These are phyloP conservation scores for Philypnodon macrostomus DNA, from an alignment of 2,797 vertebrate genomes.

Conservation along the genomic window DNA sequence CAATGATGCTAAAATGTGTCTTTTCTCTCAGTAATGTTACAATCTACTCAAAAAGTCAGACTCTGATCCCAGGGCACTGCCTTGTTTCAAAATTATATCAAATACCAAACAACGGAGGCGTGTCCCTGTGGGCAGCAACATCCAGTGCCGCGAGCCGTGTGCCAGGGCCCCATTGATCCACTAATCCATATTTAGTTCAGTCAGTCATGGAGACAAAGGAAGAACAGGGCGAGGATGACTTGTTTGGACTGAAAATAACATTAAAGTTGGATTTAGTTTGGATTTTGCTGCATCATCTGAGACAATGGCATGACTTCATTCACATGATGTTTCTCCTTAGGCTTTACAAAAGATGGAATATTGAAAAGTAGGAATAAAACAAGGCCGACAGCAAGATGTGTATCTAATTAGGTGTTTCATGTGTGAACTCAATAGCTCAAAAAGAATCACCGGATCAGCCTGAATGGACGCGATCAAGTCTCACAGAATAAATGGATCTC, in stretches of 20 bases:
- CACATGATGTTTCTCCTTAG: slow-evolving; percentile 23
- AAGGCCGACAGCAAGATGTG: too few species aligned
- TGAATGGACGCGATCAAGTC: too few species aligned
- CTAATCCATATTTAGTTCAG: slow-evolving; percentile 60
- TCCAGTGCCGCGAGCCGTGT: slow-evolving; percentile 34
- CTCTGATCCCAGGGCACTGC: slow-evolving; percentile 22
- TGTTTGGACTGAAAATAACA: slow-evolving; percentile 35
- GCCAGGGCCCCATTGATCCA: slow-evolving; percentile 48
- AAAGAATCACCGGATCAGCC: too few species aligned
- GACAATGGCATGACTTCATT: background rate
- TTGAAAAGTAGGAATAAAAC: too few species aligned
- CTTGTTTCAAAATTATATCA: slow-evolving; percentile 46
- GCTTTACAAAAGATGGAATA: too few species aligned
- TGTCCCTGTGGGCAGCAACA: slow-evolving; percentile 28
- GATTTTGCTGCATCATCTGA: slow-evolving; percentile 6
- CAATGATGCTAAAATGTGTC: too few species aligned
- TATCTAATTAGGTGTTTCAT: too few species aligned
- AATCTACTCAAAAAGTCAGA: slow-evolving; percentile 19
- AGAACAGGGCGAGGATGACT: slow-evolving; percentile 47
- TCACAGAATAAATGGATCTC: too few species aligned
- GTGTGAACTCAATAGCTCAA: too few species aligned
- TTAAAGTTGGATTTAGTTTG: slow-evolving; percentile 6
- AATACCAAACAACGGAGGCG: slow-evolving; percentile 10
- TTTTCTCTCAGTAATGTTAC: background rate
- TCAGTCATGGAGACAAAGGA: slow-evolving; percentile 53